Conservation (phyloP, 2,888 invertebrate genomes). For the Lasioglossum pauxillum region DNA sequence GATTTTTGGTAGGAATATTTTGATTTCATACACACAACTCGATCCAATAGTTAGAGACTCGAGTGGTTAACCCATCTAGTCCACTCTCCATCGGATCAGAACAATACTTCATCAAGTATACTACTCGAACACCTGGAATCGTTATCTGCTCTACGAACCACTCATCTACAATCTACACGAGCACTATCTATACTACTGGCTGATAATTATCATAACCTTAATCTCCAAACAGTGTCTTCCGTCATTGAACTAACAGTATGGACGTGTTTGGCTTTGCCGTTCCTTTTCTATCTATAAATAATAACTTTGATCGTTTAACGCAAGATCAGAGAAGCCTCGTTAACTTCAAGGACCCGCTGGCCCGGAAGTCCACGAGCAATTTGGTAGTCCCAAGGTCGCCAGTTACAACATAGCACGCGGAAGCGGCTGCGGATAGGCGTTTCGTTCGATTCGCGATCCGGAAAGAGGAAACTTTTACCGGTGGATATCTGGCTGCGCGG, state of each 20-base stretch:
- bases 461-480: constrained; percentile 56
- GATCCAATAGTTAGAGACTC: neutral
- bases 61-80: neutral
- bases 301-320: neutral
- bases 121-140: neutral
- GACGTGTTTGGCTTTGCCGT: neutral
- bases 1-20: neutral
- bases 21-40: too few relatives aligned
- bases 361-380: neutral
- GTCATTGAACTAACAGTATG: neutral
- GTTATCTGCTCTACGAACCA: neutral
- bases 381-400: neutral
- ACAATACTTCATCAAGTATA: neutral
- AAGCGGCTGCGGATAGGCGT: neutral
- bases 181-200: neutral
- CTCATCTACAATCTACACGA: neutral
- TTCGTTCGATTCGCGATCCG: constrained; percentile 40
- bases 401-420: neutral
- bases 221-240: neutral
- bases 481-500: constrained; percentile 29
- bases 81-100: neutral
- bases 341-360: neutral
- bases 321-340: neutral
- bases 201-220: neutral
- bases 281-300: neutral